Evolutionary conservation across 2,888 invertebrate genomes (phyloP), one percentile per base, ranked within the genome.

Genomic region (Hetaerina titia): DNA sequence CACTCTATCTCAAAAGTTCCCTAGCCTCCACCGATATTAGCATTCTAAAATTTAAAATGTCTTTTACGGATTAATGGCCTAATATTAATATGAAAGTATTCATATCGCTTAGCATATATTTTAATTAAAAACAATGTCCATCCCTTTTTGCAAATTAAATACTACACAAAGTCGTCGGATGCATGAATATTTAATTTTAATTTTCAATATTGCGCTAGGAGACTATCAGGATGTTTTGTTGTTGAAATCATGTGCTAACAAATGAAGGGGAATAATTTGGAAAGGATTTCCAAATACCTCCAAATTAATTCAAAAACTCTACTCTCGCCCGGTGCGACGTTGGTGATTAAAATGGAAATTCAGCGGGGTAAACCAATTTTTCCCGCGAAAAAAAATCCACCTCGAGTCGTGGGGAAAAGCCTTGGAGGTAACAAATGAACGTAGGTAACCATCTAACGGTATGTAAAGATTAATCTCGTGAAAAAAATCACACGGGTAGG

Each of bases 281-380:
- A 92, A 92, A 45, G 56, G 92, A 25, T 74, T 57, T 45, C 19
- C 69, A 92, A 92, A 45, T 15, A 69, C 15, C 6, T 45, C 57
- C 89, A 19, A 89, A 58, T 89, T 89, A 89, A 58, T 89, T 89
- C 89, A 89, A 13, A 69, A 81, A 81, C 31, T 31, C 81, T 5
- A 7, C 56, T 63, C 90, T 64, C 63, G 22, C n/a, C 56, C 5
- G 69, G 19, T 69, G 69, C 15, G 45, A 56, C n/a, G 64, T 56
- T 56, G 56, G 92, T 69, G 45, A 64, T 89, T 89, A 89, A 89
- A 89, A 89, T 74, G 74, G 31, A 92, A 92, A 92, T 92, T 92
- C 45, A 92, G 56, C 81, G 81, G 74, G 31, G 45, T 31, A 92
- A 69, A 25, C 63, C 64, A 56, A 56, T n/a, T 89, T 89, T 89